Base-by-base conservation (phyloP, 2,797 vertebrate species). In the Anolis apletophallus region DNA sequence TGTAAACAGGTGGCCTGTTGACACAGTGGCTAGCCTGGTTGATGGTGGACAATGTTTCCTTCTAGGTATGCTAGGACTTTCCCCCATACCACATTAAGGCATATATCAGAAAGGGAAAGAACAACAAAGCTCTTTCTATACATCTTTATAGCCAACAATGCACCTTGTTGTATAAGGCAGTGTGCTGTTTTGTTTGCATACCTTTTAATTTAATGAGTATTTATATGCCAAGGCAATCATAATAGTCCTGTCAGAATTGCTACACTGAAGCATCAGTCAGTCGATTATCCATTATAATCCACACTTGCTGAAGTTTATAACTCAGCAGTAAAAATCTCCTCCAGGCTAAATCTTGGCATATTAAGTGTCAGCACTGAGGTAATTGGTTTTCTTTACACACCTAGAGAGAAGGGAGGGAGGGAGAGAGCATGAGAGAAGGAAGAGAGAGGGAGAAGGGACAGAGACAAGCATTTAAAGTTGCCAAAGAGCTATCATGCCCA, bases 321-420 rank as follows among this genome's bases (percentile, higher is more conserved):
- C 93, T 94, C 82, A 91, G 94, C 87, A 94, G 94, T 95, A 95
- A 96, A 97, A 96, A 94, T 95, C 92, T 89, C 95, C 95, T 95
- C 84, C 81, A 91, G 96, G 95, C 95, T 93, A 94, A 94, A 94
- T 92, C 91, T 93, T 94, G 94, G 94, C 94, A 86, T 91, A 94
- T 92, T 93, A 93, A 94, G 90, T 95, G 94, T 96, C 95, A 96
- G 96, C 95, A 94, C 93, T 57, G 90, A 96, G 86, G 94, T 96
- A 96, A 96, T 95, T 97, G 94, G 92, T 95, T 95, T 94, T 94
- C 93, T 95, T 94, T 93, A 94, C 93, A 93, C 94, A 93, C 90
- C 74, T 82, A 91, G 89, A 0, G 86, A 86, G 89, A 86, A 74
- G n/a, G 34, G 17, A 57, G 55, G 5, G n/a, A 69, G 68, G 46